These are phyloP conservation scores for Zophobas atratus DNA, from an alignment of 1,140 invertebrate genomes.

Conservation along the genomic window DNA sequence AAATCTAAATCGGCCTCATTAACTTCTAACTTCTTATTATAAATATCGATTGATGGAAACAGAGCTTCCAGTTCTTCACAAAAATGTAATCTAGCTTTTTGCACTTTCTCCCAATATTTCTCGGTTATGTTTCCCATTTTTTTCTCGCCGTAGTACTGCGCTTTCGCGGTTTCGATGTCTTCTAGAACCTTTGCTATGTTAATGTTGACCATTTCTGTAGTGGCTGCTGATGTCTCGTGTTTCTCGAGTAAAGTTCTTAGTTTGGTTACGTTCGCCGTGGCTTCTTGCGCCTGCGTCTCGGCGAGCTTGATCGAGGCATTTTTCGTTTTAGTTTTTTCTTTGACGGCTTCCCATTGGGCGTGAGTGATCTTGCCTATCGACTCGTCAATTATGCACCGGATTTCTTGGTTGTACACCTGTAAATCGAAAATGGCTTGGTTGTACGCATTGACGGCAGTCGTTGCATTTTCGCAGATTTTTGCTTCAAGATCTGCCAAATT, in stretches of 20 bases:
- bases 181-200: slow-evolving; percentile 77
- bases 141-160: slow-evolving; percentile 72
- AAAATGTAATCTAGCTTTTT: slow-evolving; percentile 79
- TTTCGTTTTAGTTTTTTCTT: slow-evolving; percentile 72
- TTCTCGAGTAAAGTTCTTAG: slow-evolving; percentile 63
- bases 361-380: slow-evolving; percentile 72
- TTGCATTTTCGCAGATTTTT: slow-evolving; percentile 70
- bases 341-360: slow-evolving; percentile 74
- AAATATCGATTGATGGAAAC: slow-evolving; percentile 79
- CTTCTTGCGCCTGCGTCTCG: slow-evolving; percentile 69
- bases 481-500: slow-evolving; percentile 73
- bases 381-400: slow-evolving; percentile 74
- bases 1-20: slow-evolving; percentile 78
- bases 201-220: slow-evolving; percentile 64
- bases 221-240: slow-evolving; percentile 60
- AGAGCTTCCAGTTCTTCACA: slow-evolving; percentile 81
- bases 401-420: slow-evolving; percentile 74
- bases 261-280: slow-evolving; percentile 64
- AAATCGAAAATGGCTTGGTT: slow-evolving; percentile 71
- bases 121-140: slow-evolving; percentile 75
- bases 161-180: slow-evolving; percentile 74
- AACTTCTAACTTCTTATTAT: slow-evolving; percentile 76
- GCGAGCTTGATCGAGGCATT: slow-evolving; percentile 70
- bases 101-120: slow-evolving; percentile 81
- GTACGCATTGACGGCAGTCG: slow-evolving; percentile 73